Base-by-base conservation (phyloP, 2,113 vertebrate species). In the Desmodus rotundus region DNA sequence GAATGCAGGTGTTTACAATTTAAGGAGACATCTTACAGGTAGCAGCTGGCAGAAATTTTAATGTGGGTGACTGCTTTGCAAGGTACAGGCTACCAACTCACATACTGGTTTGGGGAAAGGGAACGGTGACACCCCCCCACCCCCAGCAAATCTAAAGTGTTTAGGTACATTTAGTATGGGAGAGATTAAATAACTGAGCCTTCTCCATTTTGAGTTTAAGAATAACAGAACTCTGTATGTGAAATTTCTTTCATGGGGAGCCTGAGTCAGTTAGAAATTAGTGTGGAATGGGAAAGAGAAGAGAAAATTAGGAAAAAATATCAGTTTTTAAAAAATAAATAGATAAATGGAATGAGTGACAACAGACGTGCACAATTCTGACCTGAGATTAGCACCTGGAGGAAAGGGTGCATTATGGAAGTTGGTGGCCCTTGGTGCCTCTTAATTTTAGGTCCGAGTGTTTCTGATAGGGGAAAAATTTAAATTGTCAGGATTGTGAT, bases 1-100 rank as follows among this genome's bases (percentile, higher is more conserved):
- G 77, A 56, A 94, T 86, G 41, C 56, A 94, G 85, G 82, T 93
- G 52, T 92, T 88, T 95, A 78, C 45, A 95, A 41, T 4, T 87
- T 74, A 85, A 87, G 87, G 36, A 81, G 68, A 41, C 10, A 22
- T 52, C 54, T 70, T 89, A 36, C n/a, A 41, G 74, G 61, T 38
- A 63, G 65, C 54, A 87, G 12, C 73, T 89, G 80, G 41, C 13
- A 93, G 65, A 74, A 87, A 19, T 82, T 82, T 72, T 84, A 89
- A 85, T 84, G n/a, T 90, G 45, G 36, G 26, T 61, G 56, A 72
- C 16, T 81, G 6, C 70, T 76, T 91, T 94, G 19, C 36, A 89
- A 95, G 61, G 5, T 58, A 70, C 3, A 89, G 61, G n/a, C 38
- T 87, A 76, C 74, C 50, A 65, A 94, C 15, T 93, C 74, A 74